Percentiles rank a stretch among this genome's conserved stretches.
These are phyloP conservation scores for Stegophylla sp. DNA, from an alignment of 2,888 invertebrate genomes.

Conservation along the genomic window DNA sequence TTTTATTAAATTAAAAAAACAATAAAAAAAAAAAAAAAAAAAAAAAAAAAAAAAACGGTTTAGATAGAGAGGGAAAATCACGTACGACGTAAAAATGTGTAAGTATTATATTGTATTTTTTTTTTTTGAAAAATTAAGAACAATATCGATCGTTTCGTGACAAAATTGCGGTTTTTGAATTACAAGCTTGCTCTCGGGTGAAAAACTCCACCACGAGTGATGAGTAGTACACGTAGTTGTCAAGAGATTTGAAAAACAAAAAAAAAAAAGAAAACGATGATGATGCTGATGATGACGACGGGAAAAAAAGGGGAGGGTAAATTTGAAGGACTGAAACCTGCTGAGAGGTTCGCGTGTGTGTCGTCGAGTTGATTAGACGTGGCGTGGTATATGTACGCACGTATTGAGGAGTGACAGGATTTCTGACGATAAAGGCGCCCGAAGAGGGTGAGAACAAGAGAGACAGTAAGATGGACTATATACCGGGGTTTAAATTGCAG, in stretches of 20 bases:
- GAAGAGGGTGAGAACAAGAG: constrained; percentile 25
- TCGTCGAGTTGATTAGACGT: constrained; percentile 45
- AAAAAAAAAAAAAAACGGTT: too few species aligned
- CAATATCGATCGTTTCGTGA: constrained; percentile 35
- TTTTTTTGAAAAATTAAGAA: constrained; percentile 25
- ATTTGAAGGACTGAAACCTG: constrained; percentile 4
- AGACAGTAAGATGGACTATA: constrained; percentile 15
- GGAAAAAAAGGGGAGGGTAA: neutral
- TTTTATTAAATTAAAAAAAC: too few species aligned
- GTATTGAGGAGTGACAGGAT: constrained; percentile 49
- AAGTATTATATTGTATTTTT: neutral
- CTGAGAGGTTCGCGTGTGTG: constrained; percentile 3
- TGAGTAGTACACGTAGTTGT: neutral
- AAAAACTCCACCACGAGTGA: neutral
- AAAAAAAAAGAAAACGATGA: neutral
- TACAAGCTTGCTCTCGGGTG: neutral
- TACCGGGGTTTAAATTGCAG: constrained; percentile 27
- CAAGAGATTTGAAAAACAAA: constrained; percentile 24
- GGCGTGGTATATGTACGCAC: neutral
- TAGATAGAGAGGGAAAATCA: neutral
- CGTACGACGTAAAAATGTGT: neutral
- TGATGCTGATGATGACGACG: neutral
- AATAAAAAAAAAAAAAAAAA: too few species aligned
- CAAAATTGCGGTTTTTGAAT: constrained; percentile 32
- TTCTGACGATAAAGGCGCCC: constrained; percentile 33